These are phyloP conservation scores for Oscheius myriophilus DNA, from an alignment of 2,888 invertebrate genomes.

Conservation along the genomic window DNA sequence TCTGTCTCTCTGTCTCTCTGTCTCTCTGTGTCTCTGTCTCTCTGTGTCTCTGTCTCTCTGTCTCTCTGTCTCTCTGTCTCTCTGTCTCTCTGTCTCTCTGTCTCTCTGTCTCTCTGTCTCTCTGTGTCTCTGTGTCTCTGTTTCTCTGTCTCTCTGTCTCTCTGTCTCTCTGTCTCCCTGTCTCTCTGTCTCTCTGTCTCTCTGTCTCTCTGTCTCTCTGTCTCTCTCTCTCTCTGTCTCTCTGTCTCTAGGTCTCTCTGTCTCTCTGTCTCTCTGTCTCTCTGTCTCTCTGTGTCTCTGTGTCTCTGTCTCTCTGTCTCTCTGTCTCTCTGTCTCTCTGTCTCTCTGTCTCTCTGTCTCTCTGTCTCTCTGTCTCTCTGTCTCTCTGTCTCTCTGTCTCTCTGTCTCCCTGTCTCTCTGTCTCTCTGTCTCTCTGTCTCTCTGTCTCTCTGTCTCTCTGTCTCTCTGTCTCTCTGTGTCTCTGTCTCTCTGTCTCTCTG, in stretches of 20 bases:
- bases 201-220: constrained; percentile 11
- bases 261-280: constrained; percentile 21
- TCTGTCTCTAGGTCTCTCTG: too few relatives aligned
- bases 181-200: too few relatives aligned
- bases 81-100: constrained; percentile 27
- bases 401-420: too few relatives aligned
- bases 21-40: too few relatives aligned
- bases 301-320: constrained; percentile 34
- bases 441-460: constrained; percentile 22
- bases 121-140: too few relatives aligned
- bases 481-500: neutral
- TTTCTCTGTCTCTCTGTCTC: too few relatives aligned
- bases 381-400: neutral
- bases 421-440: neutral
- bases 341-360: constrained; percentile 7
- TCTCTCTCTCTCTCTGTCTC: constrained; percentile 6
- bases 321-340: constrained; percentile 24
- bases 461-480: constrained; percentile 25
- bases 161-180: too few relatives aligned
- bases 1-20: neutral
- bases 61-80: constrained; percentile 20
- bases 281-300: neutral
- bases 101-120: neutral
- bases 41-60: neutral
- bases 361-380: constrained; percentile 6